Base-by-base conservation (phyloP, 2,113 vertebrate species). In the Lepisosteus oculatus region DNA sequence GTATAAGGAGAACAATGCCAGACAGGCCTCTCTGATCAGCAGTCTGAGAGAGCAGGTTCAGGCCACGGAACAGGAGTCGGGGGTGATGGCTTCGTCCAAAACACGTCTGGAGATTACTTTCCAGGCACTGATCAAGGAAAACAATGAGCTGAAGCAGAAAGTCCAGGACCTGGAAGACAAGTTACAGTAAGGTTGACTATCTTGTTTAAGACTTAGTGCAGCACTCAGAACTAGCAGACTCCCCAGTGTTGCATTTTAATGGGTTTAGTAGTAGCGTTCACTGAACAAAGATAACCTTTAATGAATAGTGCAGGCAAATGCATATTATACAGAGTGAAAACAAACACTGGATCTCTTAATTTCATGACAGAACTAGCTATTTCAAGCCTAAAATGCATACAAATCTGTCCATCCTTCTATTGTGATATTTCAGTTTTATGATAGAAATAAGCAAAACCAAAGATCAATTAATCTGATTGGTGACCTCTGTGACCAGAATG, bases 1-100 rank as follows among this genome's bases (percentile, higher is more conserved):
- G 75, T 87, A 81, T 61, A 92, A 85, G 76, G 93, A 94, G 82
- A 88, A 79, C 14, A 87, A 87, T 45, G 93, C 94, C 43, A 86
- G 92, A 1, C 91, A 94, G 43, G 76, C 72, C 0, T 93, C 90
- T 80, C 85, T 88, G 6, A 85, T 94, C 7, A 17, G 74, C 15
- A 93, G 86, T 15, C 44, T 93, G 77, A 87, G 92, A 82, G 79
- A 80, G 4, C 81, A 65, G 73, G 63, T 91, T n/a, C 82, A 83
- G 73, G 93, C 93, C 71, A 79, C 88, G 17, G 90, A 95, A 59
- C 80, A 89, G 55, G 91, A 94, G 51, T 78, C 75, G 0, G 42
- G 61, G 5, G 55, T 61, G 0, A 79, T 93, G 0, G 0, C 83
- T 0, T 8, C 81, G 41, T 82, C 85, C 63, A 92, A 88, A 85